Evolutionary conservation across 1,140 invertebrate species (phyloP).

Genomic region (Drosophila micromelanica): DNA sequence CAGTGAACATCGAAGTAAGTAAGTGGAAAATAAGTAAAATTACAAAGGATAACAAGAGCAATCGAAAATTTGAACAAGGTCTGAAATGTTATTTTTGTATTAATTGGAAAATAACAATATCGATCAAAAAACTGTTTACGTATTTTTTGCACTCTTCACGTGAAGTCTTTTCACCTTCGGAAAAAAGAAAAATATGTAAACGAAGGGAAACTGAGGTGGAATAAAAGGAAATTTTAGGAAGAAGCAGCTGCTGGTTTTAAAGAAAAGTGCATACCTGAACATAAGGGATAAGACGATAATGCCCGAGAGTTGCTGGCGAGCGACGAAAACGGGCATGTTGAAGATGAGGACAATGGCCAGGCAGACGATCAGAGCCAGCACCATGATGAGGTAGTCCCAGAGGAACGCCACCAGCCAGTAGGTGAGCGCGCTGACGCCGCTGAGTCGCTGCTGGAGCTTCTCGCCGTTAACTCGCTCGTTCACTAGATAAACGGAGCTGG

Average conservation of each 20-base stretch:
- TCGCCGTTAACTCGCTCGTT: slow-evolving; percentile 86
- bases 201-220: too few species aligned
- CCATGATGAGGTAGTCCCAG: slow-evolving; percentile 86
- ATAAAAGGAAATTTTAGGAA: neutral
- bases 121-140: too few species aligned
- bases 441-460: slow-evolving; percentile 87
- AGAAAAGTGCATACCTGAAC: slow-evolving; percentile 84
- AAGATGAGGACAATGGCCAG: slow-evolving; percentile 87
- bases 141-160: too few species aligned
- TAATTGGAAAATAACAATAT: neutral
- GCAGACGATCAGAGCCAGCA: slow-evolving; percentile 86
- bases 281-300: slow-evolving; percentile 86
- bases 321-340: slow-evolving; percentile 87
- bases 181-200: too few species aligned
- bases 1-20: too few species aligned
- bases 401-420: slow-evolving; percentile 87
- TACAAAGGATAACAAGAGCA: too few species aligned
- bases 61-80: neutral
- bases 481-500: slow-evolving; percentile 86
- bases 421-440: slow-evolving; percentile 86
- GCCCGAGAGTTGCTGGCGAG: slow-evolving; percentile 86
- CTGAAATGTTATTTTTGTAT: neutral
- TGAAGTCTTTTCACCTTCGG: too few species aligned
- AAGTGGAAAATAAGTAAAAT: neutral
- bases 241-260: too few species aligned